phyloP scores from a whole-genome alignment of 2,797 vertebrate species.

The Tachyglossus aculeatus region DNA sequence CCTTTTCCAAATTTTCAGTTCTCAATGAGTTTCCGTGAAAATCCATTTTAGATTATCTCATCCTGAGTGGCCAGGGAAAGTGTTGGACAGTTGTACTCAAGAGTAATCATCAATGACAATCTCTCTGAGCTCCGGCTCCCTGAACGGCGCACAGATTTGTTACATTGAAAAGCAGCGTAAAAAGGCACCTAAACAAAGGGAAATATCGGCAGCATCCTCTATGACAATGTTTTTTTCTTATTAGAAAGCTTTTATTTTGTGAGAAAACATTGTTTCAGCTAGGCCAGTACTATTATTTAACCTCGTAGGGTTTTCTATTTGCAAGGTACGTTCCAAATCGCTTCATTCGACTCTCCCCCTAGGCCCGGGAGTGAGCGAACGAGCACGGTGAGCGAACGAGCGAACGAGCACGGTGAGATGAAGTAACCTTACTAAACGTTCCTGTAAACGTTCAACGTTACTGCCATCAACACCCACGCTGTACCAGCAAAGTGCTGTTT shows the following conservation, averaged over 20 bases:
- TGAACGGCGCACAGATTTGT: neutral
- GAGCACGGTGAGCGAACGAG: too few species aligned
- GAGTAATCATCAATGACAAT: neutral
- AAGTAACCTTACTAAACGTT: too few species aligned
- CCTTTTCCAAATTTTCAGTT: slow-evolving; percentile 7
- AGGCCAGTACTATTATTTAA: neutral
- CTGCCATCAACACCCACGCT: too few species aligned
- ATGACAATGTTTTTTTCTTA: neutral
- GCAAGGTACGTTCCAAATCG: neutral
- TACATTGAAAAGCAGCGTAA: neutral
- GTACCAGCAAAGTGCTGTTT: too few species aligned
- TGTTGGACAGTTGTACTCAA: neutral
- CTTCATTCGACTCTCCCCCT: too few species aligned
- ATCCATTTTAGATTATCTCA: neutral
- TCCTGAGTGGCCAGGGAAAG: neutral
- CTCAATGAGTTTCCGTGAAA: neutral
- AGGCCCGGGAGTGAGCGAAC: too few species aligned
- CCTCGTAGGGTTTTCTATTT: neutral
- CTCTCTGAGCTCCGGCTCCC: neutral
- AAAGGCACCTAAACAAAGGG: neutral
- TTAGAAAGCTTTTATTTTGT: neutral
- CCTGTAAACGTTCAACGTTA: too few species aligned
- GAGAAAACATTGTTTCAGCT: neutral
- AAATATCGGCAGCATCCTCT: neutral
- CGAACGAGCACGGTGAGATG: too few species aligned